Conservation (phyloP, 2,888 invertebrate species). For the Watsonalla binaria region DNA sequence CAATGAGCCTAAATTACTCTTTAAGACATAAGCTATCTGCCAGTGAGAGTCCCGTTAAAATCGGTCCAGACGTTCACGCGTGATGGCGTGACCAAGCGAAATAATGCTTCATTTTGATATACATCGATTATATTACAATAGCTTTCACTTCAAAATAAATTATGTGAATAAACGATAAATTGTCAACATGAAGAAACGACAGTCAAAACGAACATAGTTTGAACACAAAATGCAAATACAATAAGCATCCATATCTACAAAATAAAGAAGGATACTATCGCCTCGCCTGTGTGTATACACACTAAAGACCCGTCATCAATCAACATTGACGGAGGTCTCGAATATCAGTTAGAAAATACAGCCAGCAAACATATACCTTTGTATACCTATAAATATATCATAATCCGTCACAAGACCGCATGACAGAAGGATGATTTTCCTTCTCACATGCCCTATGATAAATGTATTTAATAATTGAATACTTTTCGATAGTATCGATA, state of each 20-base stretch:
- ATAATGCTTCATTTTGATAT: too few species aligned
- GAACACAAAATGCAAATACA: not conserved
- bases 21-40: too few species aligned
- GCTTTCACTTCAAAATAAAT: too few species aligned
- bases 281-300: slow-evolving; percentile 13
- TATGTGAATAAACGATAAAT: too few species aligned
- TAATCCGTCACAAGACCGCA: slow-evolving; percentile 50
- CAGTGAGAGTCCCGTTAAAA: too few species aligned
- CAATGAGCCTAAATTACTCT: too few species aligned
- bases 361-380: slow-evolving; percentile 7
- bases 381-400: slow-evolving; percentile 40
- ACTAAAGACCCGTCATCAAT: slow-evolving; percentile 38
- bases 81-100: too few species aligned
- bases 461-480: not conserved
- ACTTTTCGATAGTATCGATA: not conserved
- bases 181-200: too few species aligned
- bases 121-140: too few species aligned
- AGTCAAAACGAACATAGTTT: not conserved
- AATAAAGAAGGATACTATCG: slow-evolving; percentile 1
- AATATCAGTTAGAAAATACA: slow-evolving; percentile 28
- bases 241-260: not conserved
- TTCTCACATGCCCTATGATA: too few species aligned
- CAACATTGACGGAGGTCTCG: slow-evolving; percentile 38
- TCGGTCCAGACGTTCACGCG: too few species aligned
- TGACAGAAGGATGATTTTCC: slow-evolving; percentile 23